phyloP scores from a whole-genome alignment of 2,888 invertebrate genomes.

The Torymus aiolomorphi region DNA sequence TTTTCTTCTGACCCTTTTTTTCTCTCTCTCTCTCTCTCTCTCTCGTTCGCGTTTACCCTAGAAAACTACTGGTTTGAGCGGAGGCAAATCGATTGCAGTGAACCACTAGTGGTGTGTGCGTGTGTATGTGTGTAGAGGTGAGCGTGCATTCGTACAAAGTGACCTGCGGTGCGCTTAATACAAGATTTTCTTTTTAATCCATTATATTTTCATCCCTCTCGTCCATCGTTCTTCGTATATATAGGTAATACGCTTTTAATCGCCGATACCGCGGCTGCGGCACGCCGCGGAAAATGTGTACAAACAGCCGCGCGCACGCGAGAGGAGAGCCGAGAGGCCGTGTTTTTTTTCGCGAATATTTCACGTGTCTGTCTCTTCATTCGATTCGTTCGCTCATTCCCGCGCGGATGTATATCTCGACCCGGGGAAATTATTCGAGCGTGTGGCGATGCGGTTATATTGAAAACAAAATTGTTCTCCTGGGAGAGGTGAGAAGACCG shows the following conservation, averaged over 20 bases:
- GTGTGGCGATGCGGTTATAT: too few relatives aligned
- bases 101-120: constrained; percentile 41
- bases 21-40: constrained; percentile 4
- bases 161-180: constrained; percentile 38
- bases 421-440: too few relatives aligned
- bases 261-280: neutral
- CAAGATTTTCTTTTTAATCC: neutral
- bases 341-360: too few relatives aligned
- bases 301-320: neutral
- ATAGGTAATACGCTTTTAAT: neutral
- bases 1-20: constrained; percentile 3
- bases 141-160: constrained; percentile 50
- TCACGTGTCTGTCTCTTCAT: too few relatives aligned
- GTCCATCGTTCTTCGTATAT: neutral
- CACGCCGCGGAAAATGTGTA: neutral
- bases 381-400: too few relatives aligned
- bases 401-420: too few relatives aligned
- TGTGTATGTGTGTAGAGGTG: too few relatives aligned
- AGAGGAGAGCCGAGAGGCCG: too few relatives aligned
- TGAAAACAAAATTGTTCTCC: too few relatives aligned
- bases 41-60: constrained; percentile 29
- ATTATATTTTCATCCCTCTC: neutral
- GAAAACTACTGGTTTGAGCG: constrained; percentile 45
- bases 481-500: too few relatives aligned
- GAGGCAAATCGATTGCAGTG: constrained; percentile 51